Percentiles rank a stretch among this genome's conserved stretches.
phyloP scores from a whole-genome alignment of 2,888 invertebrate species.

The Apamea monoglypha region DNA sequence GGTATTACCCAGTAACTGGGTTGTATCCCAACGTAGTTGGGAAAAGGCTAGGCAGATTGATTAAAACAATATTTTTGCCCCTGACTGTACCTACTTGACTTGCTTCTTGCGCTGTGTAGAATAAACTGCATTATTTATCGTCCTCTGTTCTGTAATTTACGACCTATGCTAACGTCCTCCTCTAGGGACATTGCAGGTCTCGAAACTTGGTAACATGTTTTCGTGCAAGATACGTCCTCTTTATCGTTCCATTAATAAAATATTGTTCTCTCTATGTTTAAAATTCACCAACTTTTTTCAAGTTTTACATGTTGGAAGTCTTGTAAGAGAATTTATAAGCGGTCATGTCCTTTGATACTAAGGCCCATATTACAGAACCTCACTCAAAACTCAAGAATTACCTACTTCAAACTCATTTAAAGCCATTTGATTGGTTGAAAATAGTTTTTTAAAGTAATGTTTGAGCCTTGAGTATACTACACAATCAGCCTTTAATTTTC shows the following conservation, averaged over 20 bases:
- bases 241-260: slow-evolving; percentile 11
- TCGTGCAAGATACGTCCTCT: background rate
- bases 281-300: background rate
- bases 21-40: background rate
- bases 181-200: slow-evolving; percentile 24
- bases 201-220: slow-evolving; percentile 15
- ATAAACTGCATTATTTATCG: slow-evolving; percentile 49
- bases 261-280: background rate
- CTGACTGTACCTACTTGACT: slow-evolving; percentile 37
- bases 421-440: no score
- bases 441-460: no score
- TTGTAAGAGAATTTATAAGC: background rate
- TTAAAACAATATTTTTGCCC: background rate
- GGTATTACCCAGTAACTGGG: background rate
- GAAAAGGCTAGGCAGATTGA: background rate
- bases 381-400: no score
- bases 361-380: background rate
- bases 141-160: slow-evolving; percentile 50
- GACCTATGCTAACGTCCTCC: slow-evolving; percentile 19
- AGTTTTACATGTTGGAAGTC: background rate
- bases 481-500: no score
- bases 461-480: no score
- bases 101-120: slow-evolving; percentile 20
- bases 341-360: background rate
- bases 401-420: no score